Evolutionary conservation across 1,140 invertebrate genomes (phyloP).

Genomic region (Lepidotrigona ventralis): DNA sequence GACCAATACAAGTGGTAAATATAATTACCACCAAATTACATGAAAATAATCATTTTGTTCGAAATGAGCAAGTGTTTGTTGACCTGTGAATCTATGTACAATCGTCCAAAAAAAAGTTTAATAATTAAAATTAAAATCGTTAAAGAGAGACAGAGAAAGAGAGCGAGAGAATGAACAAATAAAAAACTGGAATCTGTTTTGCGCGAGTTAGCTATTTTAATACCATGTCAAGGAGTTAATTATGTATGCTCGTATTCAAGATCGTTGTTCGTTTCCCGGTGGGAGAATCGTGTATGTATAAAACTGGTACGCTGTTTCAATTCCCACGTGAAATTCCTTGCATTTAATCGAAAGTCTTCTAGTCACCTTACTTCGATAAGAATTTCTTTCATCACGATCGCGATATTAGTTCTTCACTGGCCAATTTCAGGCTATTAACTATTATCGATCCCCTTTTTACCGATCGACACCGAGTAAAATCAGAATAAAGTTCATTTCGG

Average conservation of each 20-base stretch:
- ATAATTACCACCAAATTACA: too few relatives aligned
- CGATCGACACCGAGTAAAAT: not conserved
- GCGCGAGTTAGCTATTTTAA: slow-evolving; percentile 16
- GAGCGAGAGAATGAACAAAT: not conserved
- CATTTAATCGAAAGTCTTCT: not conserved
- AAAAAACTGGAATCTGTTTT: slow-evolving; percentile 1
- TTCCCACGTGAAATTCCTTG: slow-evolving; percentile 19
- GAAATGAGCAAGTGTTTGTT: not conserved
- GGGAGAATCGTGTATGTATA: not conserved
- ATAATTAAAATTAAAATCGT: not conserved
- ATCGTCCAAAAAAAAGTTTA: not conserved
- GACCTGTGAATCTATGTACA: too few relatives aligned
- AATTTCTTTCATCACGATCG: not conserved
- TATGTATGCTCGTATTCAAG: slow-evolving; percentile 13
- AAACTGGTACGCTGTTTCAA: slow-evolving; percentile 31
- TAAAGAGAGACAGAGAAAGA: not conserved
- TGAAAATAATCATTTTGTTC: not conserved
- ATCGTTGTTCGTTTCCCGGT: slow-evolving; percentile 10
- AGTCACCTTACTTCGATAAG: not conserved
- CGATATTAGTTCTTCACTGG: too few relatives aligned
- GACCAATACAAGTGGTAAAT: too few relatives aligned
- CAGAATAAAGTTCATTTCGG: not conserved
- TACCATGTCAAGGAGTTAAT: slow-evolving; percentile 36
- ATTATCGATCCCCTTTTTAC: not conserved
- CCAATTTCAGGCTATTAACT: not conserved